phyloP scores from a whole-genome alignment of 1,140 invertebrate species.

The Zaprionus taronus region DNA sequence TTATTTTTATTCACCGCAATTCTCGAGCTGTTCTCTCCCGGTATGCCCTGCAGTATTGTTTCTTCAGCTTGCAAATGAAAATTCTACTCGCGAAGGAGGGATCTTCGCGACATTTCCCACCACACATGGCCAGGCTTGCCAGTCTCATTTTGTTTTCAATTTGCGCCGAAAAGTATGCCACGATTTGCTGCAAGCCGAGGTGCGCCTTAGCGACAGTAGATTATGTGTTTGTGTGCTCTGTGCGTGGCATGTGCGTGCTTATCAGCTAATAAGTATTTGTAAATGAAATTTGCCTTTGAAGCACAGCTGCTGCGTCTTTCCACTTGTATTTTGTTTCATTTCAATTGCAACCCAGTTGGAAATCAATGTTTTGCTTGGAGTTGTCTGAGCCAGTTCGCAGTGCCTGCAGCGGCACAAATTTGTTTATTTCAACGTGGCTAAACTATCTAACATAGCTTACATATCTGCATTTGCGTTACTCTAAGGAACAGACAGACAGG shows the following conservation, averaged over 20 bases:
- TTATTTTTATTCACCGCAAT: constrained; percentile 55
- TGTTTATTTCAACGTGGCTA: constrained; percentile 70
- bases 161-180: constrained; percentile 42
- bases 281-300: not conserved
- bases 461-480: constrained; percentile 60
- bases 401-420: constrained; percentile 49
- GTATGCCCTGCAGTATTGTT: constrained; percentile 19
- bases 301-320: not conserved
- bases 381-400: not conserved
- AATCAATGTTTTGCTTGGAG: not conserved
- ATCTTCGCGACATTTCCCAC: not conserved
- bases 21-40: constrained; percentile 14
- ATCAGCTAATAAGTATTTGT: constrained; percentile 46
- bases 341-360: not conserved
- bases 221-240: constrained; percentile 28
- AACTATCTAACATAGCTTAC: constrained; percentile 62
- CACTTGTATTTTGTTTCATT: not conserved
- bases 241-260: constrained; percentile 44
- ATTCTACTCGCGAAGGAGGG: too few relatives aligned
- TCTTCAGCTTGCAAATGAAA: constrained; percentile 29
- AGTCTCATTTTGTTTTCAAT: constrained; percentile 47
- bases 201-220: constrained; percentile 26
- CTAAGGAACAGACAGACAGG: constrained; percentile 7
- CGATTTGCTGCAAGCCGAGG: constrained; percentile 40
- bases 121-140: not conserved